Evolutionary conservation across 2,113 vertebrate species (phyloP).

Genomic region (Xenopus laevis): DNA sequence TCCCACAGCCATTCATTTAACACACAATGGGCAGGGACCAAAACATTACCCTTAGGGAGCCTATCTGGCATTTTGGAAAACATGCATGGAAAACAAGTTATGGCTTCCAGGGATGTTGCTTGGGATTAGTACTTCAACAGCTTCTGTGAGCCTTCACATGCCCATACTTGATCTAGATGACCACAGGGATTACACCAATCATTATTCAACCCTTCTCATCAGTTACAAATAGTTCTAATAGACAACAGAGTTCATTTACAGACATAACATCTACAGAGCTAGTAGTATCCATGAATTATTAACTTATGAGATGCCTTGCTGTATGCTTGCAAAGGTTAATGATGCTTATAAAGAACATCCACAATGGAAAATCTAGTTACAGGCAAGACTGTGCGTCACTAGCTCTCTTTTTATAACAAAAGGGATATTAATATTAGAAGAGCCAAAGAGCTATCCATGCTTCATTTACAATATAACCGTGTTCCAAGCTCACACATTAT

Average conservation of each 20-base stretch:
- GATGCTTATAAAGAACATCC: conserved; percentile 19
- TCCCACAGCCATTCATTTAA: too few species aligned
- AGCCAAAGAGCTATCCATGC: neutral
- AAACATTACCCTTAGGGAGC: too few species aligned
- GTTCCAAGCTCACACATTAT: too few species aligned
- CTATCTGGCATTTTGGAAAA: too few species aligned
- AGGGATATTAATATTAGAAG: neutral
- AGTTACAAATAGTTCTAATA: neutral
- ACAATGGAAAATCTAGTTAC: conserved; percentile 25
- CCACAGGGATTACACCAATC: too few species aligned
- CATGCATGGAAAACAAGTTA: too few species aligned
- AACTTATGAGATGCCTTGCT: conserved; percentile 26
- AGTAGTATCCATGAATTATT: conserved; percentile 28
- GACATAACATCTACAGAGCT: conserved; percentile 25
- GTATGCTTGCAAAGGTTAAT: conserved; percentile 1
- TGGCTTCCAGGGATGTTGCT: too few species aligned
- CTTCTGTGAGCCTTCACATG: too few species aligned
- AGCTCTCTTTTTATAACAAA: neutral
- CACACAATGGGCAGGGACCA: too few species aligned
- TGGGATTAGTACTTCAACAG: too few species aligned
- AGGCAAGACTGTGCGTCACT: conserved; percentile 14
- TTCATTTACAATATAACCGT: too few species aligned
- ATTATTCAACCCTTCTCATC: neutral
- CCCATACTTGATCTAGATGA: too few species aligned
- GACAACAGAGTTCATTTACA: conserved; percentile 24